Conservation (phyloP, 2,888 invertebrate genomes). For the Vanessa cardui region DNA sequence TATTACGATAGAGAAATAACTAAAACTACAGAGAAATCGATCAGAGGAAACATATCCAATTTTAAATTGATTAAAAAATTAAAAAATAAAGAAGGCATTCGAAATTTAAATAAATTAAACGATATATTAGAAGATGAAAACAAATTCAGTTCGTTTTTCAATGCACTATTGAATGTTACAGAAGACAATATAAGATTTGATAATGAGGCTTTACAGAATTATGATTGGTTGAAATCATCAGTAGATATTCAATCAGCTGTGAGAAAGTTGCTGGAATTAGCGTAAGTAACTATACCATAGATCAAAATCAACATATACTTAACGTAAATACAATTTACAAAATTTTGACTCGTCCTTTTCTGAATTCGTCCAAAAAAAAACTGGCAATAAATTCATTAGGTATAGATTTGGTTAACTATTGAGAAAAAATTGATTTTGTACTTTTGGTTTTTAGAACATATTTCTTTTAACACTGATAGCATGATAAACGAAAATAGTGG, state of each 20-base stretch:
- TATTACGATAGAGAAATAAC: constrained; percentile 44
- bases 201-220: constrained; percentile 51
- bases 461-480: too few species aligned
- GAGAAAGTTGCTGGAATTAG: constrained; percentile 52
- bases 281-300: constrained; percentile 53
- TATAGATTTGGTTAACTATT: too few species aligned
- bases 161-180: constrained; percentile 51
- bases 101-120: constrained; percentile 22
- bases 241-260: constrained; percentile 61
- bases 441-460: too few species aligned
- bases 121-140: constrained; percentile 11
- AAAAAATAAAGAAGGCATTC: constrained; percentile 16
- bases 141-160: constrained; percentile 38
- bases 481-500: too few species aligned
- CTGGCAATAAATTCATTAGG: too few species aligned
- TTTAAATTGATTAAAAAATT: constrained; percentile 7
- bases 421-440: too few species aligned
- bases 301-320: background rate
- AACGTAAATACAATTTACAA: background rate
- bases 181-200: constrained; percentile 55
- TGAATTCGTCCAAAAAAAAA: too few species aligned
- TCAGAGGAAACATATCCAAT: constrained; percentile 19
- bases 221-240: constrained; percentile 64
- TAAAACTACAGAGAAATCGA: background rate
- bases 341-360: background rate